A percentile compares a stretch with the other conserved stretches of the same genome.
Conservation (phyloP, 2,113 vertebrate species). For the Ceratotherium simum region DNA sequence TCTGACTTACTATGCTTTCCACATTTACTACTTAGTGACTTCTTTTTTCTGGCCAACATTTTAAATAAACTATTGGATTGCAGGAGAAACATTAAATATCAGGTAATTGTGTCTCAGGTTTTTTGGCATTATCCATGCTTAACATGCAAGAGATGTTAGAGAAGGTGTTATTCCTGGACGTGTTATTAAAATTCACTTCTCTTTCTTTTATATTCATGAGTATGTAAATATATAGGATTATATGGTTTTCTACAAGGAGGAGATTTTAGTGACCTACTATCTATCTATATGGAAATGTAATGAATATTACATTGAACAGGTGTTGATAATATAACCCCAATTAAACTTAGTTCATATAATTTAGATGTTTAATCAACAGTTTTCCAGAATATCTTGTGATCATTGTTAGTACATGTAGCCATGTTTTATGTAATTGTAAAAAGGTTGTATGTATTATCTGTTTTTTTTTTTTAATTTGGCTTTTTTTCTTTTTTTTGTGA, state of each 20-base stretch:
- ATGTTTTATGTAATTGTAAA: not conserved
- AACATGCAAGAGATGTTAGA: not conserved
- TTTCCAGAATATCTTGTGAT: not conserved
- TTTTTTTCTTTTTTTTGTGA: too few species aligned
- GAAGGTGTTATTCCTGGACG: not conserved
- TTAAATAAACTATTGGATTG: not conserved
- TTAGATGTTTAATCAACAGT: not conserved
- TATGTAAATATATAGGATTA: not conserved
- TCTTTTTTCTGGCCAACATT: not conserved
- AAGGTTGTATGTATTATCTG: not conserved
- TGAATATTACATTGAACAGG: not conserved
- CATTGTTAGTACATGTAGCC: not conserved
- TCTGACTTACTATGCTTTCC: not conserved
- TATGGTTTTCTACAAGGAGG: not conserved
- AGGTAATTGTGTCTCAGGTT: not conserved
- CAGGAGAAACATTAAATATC: not conserved
- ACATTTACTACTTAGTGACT: not conserved
- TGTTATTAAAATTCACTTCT: not conserved
- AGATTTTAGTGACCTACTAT: not conserved
- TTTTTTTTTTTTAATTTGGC: not conserved
- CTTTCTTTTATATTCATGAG: not conserved
- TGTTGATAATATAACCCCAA: not conserved
- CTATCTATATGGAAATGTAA: not conserved
- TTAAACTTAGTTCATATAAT: constrained; percentile 45
- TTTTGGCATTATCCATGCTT: not conserved